phyloP scores from a whole-genome alignment of 2,113 vertebrate species.

The Anguilla japonica region DNA sequence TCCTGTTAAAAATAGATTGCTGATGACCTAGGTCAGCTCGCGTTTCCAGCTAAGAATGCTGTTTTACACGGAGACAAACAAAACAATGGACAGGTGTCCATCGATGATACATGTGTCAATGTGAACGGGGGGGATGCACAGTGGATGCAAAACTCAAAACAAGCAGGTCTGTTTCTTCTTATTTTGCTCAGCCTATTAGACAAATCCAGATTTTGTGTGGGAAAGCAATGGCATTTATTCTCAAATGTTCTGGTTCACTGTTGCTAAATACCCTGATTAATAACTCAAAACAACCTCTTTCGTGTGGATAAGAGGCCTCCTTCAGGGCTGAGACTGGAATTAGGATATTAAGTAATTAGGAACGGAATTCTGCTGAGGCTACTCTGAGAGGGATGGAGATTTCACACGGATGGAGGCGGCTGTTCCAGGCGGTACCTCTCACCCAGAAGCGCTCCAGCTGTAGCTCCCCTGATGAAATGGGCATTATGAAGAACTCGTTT shows the following conservation, averaged over 20 bases:
- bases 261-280: constrained; percentile 16
- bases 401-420: neutral
- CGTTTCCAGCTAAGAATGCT: too few species aligned
- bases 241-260: neutral
- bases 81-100: too few species aligned
- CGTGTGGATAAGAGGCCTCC: neutral
- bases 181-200: neutral
- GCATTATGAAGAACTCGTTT: neutral
- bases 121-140: neutral
- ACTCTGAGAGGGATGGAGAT: neutral
- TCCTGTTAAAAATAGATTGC: too few species aligned
- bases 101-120: neutral
- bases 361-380: neutral
- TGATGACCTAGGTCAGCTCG: too few species aligned
- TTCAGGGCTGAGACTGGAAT: neutral
- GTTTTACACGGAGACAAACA: neutral
- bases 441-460: neutral
- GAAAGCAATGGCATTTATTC: neutral
- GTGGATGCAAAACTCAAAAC: too few species aligned
- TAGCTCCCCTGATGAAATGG: neutral
- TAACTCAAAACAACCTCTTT: neutral
- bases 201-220: neutral
- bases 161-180: too few species aligned
- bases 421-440: neutral
- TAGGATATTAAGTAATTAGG: constrained; percentile 1